Conservation (phyloP, 2,888 invertebrate genomes). For the Hyles lineata region DNA sequence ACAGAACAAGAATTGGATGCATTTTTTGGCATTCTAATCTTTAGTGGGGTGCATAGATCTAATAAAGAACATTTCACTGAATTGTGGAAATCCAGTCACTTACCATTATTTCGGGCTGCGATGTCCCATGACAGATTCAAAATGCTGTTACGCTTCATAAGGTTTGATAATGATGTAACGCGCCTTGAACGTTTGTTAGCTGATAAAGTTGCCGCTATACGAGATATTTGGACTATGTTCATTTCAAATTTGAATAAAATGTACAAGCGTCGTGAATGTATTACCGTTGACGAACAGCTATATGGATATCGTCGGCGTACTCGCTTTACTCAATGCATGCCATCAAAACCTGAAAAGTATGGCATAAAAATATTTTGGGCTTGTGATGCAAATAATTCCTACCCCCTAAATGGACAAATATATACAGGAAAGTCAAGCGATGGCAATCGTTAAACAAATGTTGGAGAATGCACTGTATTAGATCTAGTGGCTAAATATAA, state of each 20-base stretch:
- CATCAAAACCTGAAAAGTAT: constrained; percentile 53
- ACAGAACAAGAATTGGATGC: constrained; percentile 36
- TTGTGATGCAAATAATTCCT: constrained; percentile 6
- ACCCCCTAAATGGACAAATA: constrained; percentile 25
- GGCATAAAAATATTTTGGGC: constrained; percentile 50
- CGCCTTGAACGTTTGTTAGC: constrained; percentile 21
- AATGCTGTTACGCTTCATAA: constrained; percentile 26
- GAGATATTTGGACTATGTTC: constrained; percentile 44
- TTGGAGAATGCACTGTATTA: constrained; percentile 32
- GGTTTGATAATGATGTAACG: constrained; percentile 15
- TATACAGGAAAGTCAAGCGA: constrained; percentile 31
- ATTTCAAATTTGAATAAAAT: constrained; percentile 40
- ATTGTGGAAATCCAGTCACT: constrained; percentile 33
- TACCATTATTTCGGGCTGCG: constrained; percentile 33
- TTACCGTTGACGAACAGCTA: constrained; percentile 46
- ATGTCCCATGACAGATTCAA: constrained; percentile 33
- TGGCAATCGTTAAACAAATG: constrained; percentile 35
- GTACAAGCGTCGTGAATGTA: constrained; percentile 45
- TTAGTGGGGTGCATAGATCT: constrained; percentile 33
- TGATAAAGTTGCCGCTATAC: constrained; percentile 45
- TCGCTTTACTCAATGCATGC: constrained; percentile 51
- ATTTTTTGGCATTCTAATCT: constrained; percentile 35
- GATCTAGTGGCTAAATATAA: constrained; percentile 33
- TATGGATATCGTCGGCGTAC: constrained; percentile 49
- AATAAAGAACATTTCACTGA: constrained; percentile 34